These are phyloP conservation scores for Lottia scabra DNA, from an alignment of 2,888 invertebrate species.

Conservation along the genomic window DNA sequence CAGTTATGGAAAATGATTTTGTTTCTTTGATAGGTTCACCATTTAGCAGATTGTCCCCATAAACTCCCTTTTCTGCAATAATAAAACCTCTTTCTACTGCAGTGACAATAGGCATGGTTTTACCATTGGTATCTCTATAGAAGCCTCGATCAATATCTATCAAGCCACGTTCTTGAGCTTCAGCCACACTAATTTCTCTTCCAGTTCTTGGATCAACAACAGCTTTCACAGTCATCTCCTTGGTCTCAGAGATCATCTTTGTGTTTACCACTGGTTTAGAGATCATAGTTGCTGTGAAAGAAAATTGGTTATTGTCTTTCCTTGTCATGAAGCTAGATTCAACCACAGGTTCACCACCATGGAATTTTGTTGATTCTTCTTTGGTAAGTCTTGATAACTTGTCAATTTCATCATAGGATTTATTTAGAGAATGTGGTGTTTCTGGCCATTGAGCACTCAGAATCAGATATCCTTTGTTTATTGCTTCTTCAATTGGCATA, in stretches of 20 bases:
- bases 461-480: conserved; percentile 67
- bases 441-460: conserved; percentile 55
- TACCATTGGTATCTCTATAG: conserved; percentile 80
- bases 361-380: conserved; percentile 3
- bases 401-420: conserved; percentile 22
- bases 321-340: conserved; percentile 49
- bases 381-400: conserved; percentile 3
- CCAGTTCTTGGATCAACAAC: conserved; percentile 69
- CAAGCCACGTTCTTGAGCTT: conserved; percentile 86
- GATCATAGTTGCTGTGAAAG: conserved; percentile 58
- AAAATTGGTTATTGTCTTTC: conserved; percentile 42
- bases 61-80: conserved; percentile 83
- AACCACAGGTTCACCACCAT: conserved; percentile 20
- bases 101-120: conserved; percentile 82
- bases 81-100: conserved; percentile 85
- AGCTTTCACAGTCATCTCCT: conserved; percentile 55
- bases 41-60: conserved; percentile 79
- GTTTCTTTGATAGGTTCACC: conserved; percentile 71
- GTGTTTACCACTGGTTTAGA: conserved; percentile 51
- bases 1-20: conserved; percentile 84
- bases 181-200: conserved; percentile 70
- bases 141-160: conserved; percentile 79
- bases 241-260: conserved; percentile 58
- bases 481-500: conserved; percentile 85
- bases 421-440: conserved; percentile 21